Conservation (phyloP, 2,888 invertebrate genomes). For the Drosophila kanekoi region DNA sequence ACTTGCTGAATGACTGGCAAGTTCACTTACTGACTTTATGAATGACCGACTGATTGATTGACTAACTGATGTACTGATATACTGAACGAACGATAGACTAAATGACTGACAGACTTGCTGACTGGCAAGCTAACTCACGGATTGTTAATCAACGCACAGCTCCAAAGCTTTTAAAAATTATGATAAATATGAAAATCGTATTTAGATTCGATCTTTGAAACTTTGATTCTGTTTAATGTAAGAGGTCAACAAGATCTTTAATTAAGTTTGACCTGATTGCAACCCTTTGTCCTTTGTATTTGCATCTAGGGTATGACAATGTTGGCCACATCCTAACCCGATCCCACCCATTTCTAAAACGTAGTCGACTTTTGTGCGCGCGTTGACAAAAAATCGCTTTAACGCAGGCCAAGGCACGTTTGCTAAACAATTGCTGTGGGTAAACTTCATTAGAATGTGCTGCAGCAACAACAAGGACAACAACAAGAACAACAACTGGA, state of each 20-base stretch:
- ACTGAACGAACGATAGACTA: too few relatives aligned
- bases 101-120: not conserved
- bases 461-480: slow-evolving; percentile 53
- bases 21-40: too few relatives aligned
- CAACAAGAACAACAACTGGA: slow-evolving; percentile 15
- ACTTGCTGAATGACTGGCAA: too few relatives aligned
- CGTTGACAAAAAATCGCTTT: slow-evolving; percentile 78
- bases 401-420: slow-evolving; percentile 83
- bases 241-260: not conserved
- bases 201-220: too few relatives aligned
- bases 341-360: slow-evolving; percentile 37
- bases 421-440: slow-evolving; percentile 83
- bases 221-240: too few relatives aligned
- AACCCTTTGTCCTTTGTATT: not conserved
- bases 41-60: too few relatives aligned
- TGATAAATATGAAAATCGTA: too few relatives aligned
- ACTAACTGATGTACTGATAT: too few relatives aligned
- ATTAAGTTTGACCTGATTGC: not conserved
- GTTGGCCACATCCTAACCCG: not conserved
- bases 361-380: slow-evolving; percentile 71
- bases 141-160: too few relatives aligned
- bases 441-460: slow-evolving; percentile 83
- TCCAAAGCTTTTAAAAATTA: too few relatives aligned
- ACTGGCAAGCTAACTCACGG: too few relatives aligned
- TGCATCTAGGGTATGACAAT: slow-evolving; percentile 6